Base-by-base conservation (phyloP, 1,140 invertebrate genomes). In the Dolichoris vasculosae region DNA sequence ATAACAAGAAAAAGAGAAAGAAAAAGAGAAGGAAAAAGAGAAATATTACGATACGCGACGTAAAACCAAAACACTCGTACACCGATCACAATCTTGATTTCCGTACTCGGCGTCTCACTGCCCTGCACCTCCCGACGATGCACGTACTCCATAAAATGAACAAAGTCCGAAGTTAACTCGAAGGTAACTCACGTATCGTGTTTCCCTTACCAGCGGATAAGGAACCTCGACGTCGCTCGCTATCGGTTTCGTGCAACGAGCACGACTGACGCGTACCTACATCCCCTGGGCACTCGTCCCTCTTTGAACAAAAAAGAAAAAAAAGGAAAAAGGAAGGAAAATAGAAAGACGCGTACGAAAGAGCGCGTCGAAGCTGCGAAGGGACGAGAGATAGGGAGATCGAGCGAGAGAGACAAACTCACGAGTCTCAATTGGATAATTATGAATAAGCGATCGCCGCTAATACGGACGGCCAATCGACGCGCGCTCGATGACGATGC, bases 351-450 rank as follows among this genome's bases (percentile, higher is more conserved):
- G 55, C 55, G 55, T 23, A 26, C 8, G 64, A 13, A 13, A 38
- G 9, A 17, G 9, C 23, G 15, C 13, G 9, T 8, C 30, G 38
- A 3, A 8, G 69, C 2, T 38, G 51, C 1, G 48, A 32, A 13
- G 2, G n/a, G 13, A 35, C 2, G 48, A 59, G 51, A 67, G 23
- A 55, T n/a, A 40, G 46, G 26, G 69, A 75, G 11, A 26, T 26
- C 4, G 23, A 30, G 48, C 15, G 51, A 73, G 0, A 75, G 64
- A 69, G 80, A 82, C 4, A 43, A 20, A 59, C 11, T 43, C 91
- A 93, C 92, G 91, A 92, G 91, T 92, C 92, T 93, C 93, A 93
- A 93, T 93, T 93, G 93, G 89, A 93, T 93, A 92, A 93, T 93
- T 93, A 93, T 91, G 88, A 88, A 90, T 90, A 90, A 91, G 88